Evolutionary conservation across 2,888 invertebrate genomes (phyloP).

Genomic region (Thumatha senex): DNA sequence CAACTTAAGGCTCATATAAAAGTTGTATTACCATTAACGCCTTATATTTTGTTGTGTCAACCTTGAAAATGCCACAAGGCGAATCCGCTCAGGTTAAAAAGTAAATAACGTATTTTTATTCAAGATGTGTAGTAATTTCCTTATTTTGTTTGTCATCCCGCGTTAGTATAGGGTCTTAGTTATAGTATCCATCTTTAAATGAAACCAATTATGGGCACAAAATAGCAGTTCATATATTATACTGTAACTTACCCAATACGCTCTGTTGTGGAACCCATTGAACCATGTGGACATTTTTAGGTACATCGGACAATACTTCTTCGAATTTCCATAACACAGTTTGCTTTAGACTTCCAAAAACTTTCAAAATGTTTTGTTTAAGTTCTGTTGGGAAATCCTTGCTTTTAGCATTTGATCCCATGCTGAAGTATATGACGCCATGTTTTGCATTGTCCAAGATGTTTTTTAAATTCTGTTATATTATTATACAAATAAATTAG

Average conservation of each 20-base stretch:
- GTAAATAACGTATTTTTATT: too few species aligned
- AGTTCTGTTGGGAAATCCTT: conserved; percentile 50
- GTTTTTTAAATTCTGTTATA: conserved; percentile 59
- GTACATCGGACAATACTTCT: conserved; percentile 36
- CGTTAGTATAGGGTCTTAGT: too few species aligned
- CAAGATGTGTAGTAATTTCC: too few species aligned
- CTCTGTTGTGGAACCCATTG: conserved; percentile 60
- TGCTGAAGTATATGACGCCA: conserved; percentile 72
- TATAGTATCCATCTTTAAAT: too few species aligned
- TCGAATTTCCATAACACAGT: conserved; percentile 67
- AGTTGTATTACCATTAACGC: too few species aligned
- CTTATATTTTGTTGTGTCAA: too few species aligned
- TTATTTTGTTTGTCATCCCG: too few species aligned
- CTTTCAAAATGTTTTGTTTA: conserved; percentile 48
- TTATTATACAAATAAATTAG: background rate
- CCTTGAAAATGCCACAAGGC: too few species aligned
- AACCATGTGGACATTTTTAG: conserved; percentile 50
- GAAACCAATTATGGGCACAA: too few species aligned
- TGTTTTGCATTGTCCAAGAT: conserved; percentile 58
- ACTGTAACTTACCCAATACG: conserved; percentile 52
- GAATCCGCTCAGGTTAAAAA: too few species aligned
- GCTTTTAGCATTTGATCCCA: conserved; percentile 66
- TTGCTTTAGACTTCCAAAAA: conserved; percentile 63
- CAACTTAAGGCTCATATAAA: too few species aligned
- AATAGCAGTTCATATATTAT: too few species aligned